Evolutionary conservation across 2,113 vertebrate genomes (phyloP).

Genomic region (Porphyrio hochstetteri): DNA sequence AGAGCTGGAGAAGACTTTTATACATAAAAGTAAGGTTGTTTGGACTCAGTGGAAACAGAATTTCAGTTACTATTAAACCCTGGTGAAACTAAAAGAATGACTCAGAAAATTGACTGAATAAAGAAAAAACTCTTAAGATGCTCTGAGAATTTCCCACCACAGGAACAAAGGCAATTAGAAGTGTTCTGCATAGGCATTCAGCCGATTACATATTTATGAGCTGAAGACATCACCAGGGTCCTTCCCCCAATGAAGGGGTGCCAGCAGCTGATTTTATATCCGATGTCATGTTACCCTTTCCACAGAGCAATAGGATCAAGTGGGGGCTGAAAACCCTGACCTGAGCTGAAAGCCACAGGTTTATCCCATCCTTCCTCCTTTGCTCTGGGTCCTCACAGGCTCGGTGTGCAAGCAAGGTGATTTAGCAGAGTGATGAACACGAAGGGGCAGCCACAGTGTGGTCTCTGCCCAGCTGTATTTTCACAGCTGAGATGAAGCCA

Average conservation of each 20-base stretch:
- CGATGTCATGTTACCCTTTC: background rate
- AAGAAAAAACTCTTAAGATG: background rate
- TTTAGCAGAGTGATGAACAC: background rate
- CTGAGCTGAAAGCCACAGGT: background rate
- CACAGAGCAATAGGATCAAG: background rate
- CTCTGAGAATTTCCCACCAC: background rate
- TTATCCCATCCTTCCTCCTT: background rate
- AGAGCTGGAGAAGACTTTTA: background rate
- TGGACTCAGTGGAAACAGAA: background rate
- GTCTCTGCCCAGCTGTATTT: background rate
- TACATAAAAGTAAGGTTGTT: background rate
- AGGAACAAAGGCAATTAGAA: constrained; percentile 41
- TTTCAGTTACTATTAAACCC: background rate
- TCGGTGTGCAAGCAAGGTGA: rapidly evolving
- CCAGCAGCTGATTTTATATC: background rate
- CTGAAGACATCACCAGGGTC: background rate
- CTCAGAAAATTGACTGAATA: background rate
- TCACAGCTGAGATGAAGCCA: background rate
- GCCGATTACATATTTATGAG: background rate
- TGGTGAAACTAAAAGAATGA: background rate
- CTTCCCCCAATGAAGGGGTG: background rate
- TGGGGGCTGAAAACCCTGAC: background rate
- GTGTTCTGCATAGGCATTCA: background rate
- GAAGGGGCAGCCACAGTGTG: rapidly evolving
- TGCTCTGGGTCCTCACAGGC: background rate